Evolutionary conservation across 2,888 invertebrate species (phyloP), one percentile per base, ranked within the genome.

Genomic region (Eupithecia vulgata): DNA sequence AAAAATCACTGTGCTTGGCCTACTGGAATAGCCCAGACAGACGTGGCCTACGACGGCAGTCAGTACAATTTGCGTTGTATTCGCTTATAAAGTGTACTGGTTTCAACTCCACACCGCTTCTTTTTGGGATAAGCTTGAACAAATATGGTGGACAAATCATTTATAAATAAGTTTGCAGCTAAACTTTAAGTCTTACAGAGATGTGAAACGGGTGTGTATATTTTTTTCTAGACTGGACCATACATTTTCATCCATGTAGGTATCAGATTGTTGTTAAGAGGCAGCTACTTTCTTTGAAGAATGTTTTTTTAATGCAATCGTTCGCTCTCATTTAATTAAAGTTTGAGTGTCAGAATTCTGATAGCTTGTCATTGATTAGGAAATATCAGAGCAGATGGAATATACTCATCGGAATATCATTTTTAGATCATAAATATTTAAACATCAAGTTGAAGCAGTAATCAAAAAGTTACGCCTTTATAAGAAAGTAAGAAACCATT

Each of bases 251-350:
- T n/a, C 65, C 65, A 13, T 65, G 65, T 45, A 37, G 37, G 37
- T 62, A 40, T 37, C 30, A 40, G 13, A 17, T 3, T 37, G 12
- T 21, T 40, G 1, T 65, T 57, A 68, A 48, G 64, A 65, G 62
- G 65, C 68, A 64, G 71, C 75, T 70, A 72, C 71, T 78, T 67
- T 42, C 37, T 72, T 37, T 57, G 37, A 67, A 67, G 72, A 75
- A 74, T 76, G 70, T 70, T 68, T 70, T 71, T 68, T 66, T 52
- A 52, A 76, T 52, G 65, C 68, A 70, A 76, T 70, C 72, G 70
- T 42, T 68, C 68, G 72, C 65, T 76, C 68, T 70, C 70, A 74
- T 76, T 67, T 70, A 76, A 74, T 76, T 76, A 76, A 72, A 74
- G 65, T 61, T 70, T 68, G 66, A 68, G 48, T 71, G 74, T 68